phyloP scores from a whole-genome alignment of 2,797 vertebrate species.

The Gymnoscopelus braueri region DNA sequence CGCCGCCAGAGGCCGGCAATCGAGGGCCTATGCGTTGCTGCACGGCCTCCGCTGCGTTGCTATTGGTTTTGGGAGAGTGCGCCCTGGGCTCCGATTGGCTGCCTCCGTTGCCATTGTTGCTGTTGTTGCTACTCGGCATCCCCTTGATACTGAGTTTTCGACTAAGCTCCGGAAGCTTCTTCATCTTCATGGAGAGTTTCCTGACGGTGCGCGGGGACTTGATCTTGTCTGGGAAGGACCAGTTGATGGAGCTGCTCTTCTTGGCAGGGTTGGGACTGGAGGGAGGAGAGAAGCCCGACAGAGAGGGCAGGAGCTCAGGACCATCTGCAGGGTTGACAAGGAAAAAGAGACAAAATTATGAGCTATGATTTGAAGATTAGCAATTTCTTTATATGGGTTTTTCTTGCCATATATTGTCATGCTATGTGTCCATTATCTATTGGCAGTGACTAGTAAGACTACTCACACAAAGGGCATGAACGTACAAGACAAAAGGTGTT shows the following conservation, averaged over 20 bases:
- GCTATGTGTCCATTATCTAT: no score
- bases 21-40: constrained; percentile 73
- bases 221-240: constrained; percentile 98
- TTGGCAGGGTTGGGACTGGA: constrained; percentile 91
- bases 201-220: constrained; percentile 96
- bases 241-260: constrained; percentile 92
- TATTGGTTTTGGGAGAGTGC: constrained; percentile 57
- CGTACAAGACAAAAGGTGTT: no score
- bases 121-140: constrained; percentile 75
- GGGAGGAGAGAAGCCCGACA: constrained; percentile 86
- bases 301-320: constrained; percentile 71
- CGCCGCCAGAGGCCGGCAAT: constrained; percentile 76
- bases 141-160: constrained; percentile 93
- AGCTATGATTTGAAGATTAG: constrained; percentile 49
- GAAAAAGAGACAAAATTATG: constrained; percentile 28
- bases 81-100: constrained; percentile 61
- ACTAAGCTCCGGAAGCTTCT: constrained; percentile 95
- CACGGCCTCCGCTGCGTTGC: constrained; percentile 72
- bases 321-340: constrained; percentile 66
- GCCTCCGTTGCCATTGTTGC: constrained; percentile 36
- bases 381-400: background rate
- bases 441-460: background rate
- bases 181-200: constrained; percentile 99
- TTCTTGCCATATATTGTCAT: no score
- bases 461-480: background rate